Evolutionary conservation across 2,888 invertebrate species (phyloP).

Genomic region (Rotaria sp.): DNA sequence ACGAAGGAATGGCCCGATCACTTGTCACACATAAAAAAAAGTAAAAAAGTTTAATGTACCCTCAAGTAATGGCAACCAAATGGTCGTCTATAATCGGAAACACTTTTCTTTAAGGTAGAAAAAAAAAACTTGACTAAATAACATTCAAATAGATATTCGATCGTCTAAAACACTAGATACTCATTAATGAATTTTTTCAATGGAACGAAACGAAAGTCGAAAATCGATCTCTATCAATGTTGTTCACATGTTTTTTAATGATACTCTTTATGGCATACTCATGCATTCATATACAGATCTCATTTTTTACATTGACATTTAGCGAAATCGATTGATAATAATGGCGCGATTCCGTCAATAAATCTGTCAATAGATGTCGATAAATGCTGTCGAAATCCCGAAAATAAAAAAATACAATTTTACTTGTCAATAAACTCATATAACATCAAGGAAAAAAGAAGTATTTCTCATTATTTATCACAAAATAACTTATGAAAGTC

Average conservation of each 20-base stretch:
- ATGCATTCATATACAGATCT: background rate
- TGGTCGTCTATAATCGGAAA: conserved; percentile 1
- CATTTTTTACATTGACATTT: background rate
- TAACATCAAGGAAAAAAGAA: too few species aligned
- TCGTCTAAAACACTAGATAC: background rate
- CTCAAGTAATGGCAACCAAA: background rate
- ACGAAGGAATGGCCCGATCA: background rate
- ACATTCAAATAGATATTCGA: background rate
- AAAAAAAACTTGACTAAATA: background rate
- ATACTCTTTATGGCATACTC: background rate
- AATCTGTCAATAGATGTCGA: background rate
- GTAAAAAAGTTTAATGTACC: background rate
- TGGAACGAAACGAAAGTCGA: background rate
- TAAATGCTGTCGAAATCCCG: background rate
- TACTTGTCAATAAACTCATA: too few species aligned
- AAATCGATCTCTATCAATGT: background rate
- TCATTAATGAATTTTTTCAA: background rate
- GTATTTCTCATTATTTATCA: too few species aligned
- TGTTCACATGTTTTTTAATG: background rate
- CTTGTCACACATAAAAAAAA: background rate
- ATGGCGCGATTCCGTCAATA: background rate
- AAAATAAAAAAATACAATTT: too few species aligned
- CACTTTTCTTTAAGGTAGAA: background rate
- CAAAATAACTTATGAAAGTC: background rate
- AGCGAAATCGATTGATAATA: background rate